A percentile compares a stretch with the other conserved stretches of the same genome.
Evolutionary conservation across 2,113 vertebrate genomes (phyloP).

Genomic region (Microtus oregoni): DNA sequence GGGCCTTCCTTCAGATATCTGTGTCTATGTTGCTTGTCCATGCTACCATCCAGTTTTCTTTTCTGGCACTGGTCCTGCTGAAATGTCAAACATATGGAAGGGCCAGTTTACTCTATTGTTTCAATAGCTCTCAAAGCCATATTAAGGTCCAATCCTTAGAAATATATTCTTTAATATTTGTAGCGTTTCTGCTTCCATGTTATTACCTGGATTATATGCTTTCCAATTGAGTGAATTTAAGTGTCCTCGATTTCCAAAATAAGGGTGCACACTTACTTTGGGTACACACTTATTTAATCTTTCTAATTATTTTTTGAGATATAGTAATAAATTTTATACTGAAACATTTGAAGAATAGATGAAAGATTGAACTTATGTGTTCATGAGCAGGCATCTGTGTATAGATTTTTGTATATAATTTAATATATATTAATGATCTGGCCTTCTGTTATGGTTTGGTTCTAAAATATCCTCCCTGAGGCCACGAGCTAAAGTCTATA

Average conservation of each 20-base stretch:
- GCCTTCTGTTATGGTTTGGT: background rate
- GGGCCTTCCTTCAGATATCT: background rate
- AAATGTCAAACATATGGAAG: background rate
- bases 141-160: background rate
- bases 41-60: background rate
- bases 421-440: background rate
- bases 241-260: conserved; percentile 17
- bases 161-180: background rate
- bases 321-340: background rate
- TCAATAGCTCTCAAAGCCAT: background rate
- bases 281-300: background rate
- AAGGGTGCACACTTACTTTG: background rate
- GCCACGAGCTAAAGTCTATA: background rate
- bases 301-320: conserved; percentile 8
- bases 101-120: background rate
- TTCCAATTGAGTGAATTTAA: background rate
- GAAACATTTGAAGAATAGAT: background rate
- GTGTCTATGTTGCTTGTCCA: background rate
- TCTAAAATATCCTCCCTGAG: background rate
- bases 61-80: background rate
- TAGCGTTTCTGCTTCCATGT: background rate
- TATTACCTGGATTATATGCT: background rate
- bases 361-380: background rate
- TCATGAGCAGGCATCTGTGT: background rate
- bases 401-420: background rate